Evolutionary conservation across 2,888 invertebrate species (phyloP), one percentile per base, ranked within the genome.

Genomic region (Quadriops clusia): DNA sequence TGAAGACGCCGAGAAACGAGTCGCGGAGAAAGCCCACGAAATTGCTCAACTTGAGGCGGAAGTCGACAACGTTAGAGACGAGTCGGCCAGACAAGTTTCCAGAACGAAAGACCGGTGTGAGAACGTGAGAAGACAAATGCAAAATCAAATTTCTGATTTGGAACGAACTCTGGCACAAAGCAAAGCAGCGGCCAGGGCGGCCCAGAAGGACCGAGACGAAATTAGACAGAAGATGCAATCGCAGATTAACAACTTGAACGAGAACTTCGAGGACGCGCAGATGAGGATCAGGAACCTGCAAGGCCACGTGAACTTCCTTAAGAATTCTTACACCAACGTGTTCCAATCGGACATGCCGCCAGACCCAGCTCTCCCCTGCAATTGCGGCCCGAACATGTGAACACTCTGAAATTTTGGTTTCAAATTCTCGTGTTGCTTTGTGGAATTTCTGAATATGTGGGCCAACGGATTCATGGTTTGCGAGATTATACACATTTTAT

Each of bases 191-290:
- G 74, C 76, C 1, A 67, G 65, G 46, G 63, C 70, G 1, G 72
- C 74, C 0, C 75, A 77, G 45, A 76, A 74, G 46, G 77, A 78
- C 33, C 65, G 76, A 26, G 76, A 77, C 42, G 77, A 78, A 42
- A 71, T 77, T 22, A 65, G 78, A 29, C 74, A 76, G 50, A 71
- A 74, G 38, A 75, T 78, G 72, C 76, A 77, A 45, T 63, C 70
- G 10, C 77, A 78, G 50, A 70, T 78, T 25, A 72, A 67, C 37
- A 72, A 67, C 45, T 53, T 78, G 35, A 74, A 73, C 46, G 77
- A 77, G 45, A 75, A 73, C 41, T 76, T 77, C 41, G 72, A 76
- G 33, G 64, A 77, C 46, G 75, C 74, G 0, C 75, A 77, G 44
- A 68, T 73, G 42, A 60, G 76, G 12, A 69, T 77, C 8, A 66